phyloP scores from a whole-genome alignment of 2,113 vertebrate genomes.

The Isichthys henryi region DNA sequence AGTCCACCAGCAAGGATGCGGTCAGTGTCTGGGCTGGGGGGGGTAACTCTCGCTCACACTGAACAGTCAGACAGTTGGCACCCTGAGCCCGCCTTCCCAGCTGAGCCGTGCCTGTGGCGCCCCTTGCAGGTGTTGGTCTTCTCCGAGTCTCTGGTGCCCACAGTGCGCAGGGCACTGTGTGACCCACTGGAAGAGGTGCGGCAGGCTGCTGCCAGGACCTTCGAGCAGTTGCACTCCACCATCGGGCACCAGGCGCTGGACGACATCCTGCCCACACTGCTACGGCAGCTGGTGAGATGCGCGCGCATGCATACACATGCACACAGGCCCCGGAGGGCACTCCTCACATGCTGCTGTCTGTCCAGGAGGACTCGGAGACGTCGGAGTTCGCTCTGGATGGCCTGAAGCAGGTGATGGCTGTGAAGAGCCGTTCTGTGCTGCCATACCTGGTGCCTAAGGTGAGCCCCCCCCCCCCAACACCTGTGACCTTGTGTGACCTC shows the following conservation, averaged over 20 bases:
- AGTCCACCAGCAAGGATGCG: slow-evolving; percentile 93
- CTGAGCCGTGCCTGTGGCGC: background rate
- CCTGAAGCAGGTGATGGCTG: slow-evolving; percentile 96
- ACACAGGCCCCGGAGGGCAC: no score
- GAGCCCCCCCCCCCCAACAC: background rate
- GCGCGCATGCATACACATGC: background rate
- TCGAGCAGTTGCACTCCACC: slow-evolving; percentile 95
- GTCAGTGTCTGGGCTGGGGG: slow-evolving; percentile 56
- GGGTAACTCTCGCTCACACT: background rate
- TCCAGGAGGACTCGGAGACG: slow-evolving; percentile 75
- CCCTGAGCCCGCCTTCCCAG: background rate
- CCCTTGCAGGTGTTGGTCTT: slow-evolving; percentile 82
- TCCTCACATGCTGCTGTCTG: background rate
- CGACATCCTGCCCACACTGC: slow-evolving; percentile 85
- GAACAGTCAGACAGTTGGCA: background rate
- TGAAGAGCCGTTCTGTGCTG: slow-evolving; percentile 94
- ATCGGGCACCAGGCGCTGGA: slow-evolving; percentile 94
- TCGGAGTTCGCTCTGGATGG: slow-evolving; percentile 91
- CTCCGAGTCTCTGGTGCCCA: slow-evolving; percentile 91
- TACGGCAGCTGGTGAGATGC: slow-evolving; percentile 83
- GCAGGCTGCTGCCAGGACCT: slow-evolving; percentile 94
- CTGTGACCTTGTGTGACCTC: background rate
- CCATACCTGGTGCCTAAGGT: slow-evolving; percentile 97
- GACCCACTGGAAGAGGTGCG: slow-evolving; percentile 92
- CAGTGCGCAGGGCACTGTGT: slow-evolving; percentile 88